Conservation (phyloP, 1,140 invertebrate genomes). For the Diabrotica virgifera region DNA sequence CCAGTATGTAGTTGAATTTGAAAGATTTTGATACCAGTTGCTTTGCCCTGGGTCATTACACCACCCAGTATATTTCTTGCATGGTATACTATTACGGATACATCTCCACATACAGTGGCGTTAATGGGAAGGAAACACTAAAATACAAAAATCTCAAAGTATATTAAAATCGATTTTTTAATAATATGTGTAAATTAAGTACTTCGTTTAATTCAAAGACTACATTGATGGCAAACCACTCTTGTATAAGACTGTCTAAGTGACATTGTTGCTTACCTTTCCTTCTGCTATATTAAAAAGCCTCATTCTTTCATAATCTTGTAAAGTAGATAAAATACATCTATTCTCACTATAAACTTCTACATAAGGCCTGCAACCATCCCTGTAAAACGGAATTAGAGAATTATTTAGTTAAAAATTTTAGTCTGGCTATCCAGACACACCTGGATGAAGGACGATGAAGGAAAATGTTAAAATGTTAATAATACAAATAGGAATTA, state of each 20-base stretch:
- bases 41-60: slow-evolving; percentile 68
- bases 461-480: too few relatives aligned
- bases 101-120: slow-evolving; percentile 76
- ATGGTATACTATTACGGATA: slow-evolving; percentile 79
- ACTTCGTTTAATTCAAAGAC: too few relatives aligned
- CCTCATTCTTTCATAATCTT: slow-evolving; percentile 87
- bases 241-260: too few relatives aligned
- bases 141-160: slow-evolving; percentile 9
- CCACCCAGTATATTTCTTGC: slow-evolving; percentile 80
- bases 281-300: slow-evolving; percentile 74
- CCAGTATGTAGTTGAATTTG: slow-evolving; percentile 87
- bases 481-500: too few relatives aligned
- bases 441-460: too few relatives aligned
- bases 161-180: background rate
- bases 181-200: too few relatives aligned
- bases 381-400: slow-evolving; percentile 53
- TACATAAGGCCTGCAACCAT: slow-evolving; percentile 90
- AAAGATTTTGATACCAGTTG: slow-evolving; percentile 84
- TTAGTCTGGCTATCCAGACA: too few relatives aligned
- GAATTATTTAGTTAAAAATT: too few relatives aligned
- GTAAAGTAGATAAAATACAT: slow-evolving; percentile 74
- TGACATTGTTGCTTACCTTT: slow-evolving; percentile 54
- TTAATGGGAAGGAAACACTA: slow-evolving; percentile 49
- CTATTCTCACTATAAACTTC: slow-evolving; percentile 90
- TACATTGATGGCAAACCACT: too few relatives aligned